Evolutionary conservation across 2,113 vertebrate genomes (phyloP).

Genomic region (Jaculus jaculus): DNA sequence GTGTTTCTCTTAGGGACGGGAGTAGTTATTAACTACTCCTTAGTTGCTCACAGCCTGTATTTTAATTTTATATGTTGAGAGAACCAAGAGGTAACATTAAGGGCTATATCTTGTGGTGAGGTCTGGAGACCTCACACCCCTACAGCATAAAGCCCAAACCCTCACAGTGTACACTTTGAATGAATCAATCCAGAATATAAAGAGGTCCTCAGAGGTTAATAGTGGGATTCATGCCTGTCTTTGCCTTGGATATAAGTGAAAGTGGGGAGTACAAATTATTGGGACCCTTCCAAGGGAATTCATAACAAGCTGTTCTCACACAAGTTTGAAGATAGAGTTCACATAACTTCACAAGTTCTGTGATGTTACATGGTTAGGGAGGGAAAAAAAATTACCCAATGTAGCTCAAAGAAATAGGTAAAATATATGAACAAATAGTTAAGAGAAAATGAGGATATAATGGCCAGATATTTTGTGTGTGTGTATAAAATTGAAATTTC

Average conservation of each 20-base stretch:
- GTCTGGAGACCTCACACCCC: not conserved
- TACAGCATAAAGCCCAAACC: not conserved
- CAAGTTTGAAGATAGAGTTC: not conserved
- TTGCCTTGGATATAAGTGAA: not conserved
- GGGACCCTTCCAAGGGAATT: not conserved
- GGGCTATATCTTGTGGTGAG: not conserved
- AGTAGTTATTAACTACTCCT: not conserved
- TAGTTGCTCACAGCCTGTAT: constrained; percentile 2
- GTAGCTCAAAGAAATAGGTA: not conserved
- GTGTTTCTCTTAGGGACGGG: not conserved
- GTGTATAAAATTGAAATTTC: constrained; percentile 18
- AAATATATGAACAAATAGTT: not conserved
- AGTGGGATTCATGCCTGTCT: not conserved
- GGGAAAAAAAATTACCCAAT: not conserved
- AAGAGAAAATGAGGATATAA: not conserved
- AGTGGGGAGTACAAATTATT: not conserved
- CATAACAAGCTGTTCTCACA: not conserved
- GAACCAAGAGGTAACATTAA: not conserved
- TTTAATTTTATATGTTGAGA: not conserved
- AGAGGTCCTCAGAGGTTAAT: not conserved
- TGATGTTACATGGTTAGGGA: too few relatives aligned
- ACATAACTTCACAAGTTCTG: not conserved
- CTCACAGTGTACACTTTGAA: not conserved
- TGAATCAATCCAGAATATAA: not conserved
- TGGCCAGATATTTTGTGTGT: not conserved